Percentiles rank a stretch among this genome's conserved stretches.
Conservation (phyloP, 2,113 vertebrate species). For the Malurus cyaneus region DNA sequence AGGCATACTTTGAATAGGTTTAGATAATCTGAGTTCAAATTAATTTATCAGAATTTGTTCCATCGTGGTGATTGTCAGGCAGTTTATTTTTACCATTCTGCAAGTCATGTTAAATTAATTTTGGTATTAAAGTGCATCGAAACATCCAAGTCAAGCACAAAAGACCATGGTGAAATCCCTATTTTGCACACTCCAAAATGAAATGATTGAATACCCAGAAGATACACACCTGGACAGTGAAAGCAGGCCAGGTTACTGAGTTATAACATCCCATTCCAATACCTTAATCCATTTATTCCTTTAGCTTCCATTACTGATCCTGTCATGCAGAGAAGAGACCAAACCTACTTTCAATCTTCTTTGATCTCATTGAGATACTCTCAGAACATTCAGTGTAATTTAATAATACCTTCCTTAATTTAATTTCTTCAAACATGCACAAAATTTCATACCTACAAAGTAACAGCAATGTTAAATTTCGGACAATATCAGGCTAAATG, state of each 20-base stretch:
- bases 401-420: not conserved
- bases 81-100: not conserved
- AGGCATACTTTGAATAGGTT: not conserved
- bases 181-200: not conserved
- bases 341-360: not conserved
- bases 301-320: not conserved
- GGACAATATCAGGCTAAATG: not conserved
- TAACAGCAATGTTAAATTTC: not conserved
- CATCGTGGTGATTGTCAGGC: fast-evolving
- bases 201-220: not conserved
- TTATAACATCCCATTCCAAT: not conserved
- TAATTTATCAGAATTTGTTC: not conserved
- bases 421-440: not conserved
- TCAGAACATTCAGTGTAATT: not conserved
- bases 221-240: not conserved
- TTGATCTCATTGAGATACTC: not conserved
- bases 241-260: not conserved
- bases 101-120: not conserved
- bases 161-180: not conserved
- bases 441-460: not conserved
- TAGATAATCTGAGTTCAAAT: not conserved
- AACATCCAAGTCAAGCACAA: not conserved
- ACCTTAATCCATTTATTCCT: not conserved
- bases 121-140: not conserved
- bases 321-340: not conserved